Percentiles rank a stretch among this genome's conserved stretches.
Conservation (phyloP, 2,113 vertebrate genomes). For the Centropus bengalensis region DNA sequence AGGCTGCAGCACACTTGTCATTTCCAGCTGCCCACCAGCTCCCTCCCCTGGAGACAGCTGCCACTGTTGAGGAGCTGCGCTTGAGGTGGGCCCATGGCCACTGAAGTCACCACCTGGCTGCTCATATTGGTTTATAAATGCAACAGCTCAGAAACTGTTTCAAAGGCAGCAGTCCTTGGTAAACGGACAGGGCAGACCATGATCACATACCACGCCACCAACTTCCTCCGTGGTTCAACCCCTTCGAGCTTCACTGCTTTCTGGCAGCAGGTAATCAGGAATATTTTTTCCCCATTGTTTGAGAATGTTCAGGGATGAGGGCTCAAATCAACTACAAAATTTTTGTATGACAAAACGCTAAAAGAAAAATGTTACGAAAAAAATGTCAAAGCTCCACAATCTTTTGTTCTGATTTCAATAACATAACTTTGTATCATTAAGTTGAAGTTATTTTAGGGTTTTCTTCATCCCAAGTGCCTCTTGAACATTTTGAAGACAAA, state of each 20-base stretch:
- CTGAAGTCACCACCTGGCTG: background rate
- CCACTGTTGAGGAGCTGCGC: accelerated
- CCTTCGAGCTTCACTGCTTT: background rate
- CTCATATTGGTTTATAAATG: background rate
- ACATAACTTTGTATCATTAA: background rate
- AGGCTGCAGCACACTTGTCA: too few species aligned
- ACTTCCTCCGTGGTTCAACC: background rate
- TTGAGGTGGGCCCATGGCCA: background rate
- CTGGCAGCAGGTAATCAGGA: background rate
- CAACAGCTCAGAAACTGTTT: background rate
- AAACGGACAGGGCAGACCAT: background rate
- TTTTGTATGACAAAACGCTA: background rate
- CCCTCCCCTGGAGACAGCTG: background rate
- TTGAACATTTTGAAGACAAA: background rate
- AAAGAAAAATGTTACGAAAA: background rate
- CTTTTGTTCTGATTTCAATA: background rate
- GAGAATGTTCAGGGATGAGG: background rate
- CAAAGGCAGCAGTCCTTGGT: background rate
- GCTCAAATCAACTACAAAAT: background rate
- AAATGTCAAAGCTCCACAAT: background rate
- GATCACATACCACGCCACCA: background rate
- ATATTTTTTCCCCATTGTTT: background rate
- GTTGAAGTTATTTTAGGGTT: background rate
- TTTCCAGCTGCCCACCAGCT: background rate
- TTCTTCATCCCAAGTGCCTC: background rate